Conservation (phyloP, 2,113 vertebrate species). For the Suricata suricatta region DNA sequence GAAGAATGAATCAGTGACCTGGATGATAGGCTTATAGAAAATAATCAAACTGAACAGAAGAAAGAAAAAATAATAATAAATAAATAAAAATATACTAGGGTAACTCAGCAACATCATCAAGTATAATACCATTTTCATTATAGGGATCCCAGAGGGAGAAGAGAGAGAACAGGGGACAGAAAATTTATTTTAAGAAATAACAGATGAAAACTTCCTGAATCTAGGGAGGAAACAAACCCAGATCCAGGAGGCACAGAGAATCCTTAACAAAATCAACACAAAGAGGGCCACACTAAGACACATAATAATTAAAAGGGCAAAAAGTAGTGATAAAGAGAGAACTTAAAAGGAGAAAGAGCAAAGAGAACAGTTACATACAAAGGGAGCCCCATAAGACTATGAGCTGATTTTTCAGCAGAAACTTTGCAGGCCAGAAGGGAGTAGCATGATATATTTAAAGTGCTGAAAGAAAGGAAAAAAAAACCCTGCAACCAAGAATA, state of each 20-base stretch:
- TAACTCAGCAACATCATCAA: background rate
- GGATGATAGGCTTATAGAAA: background rate
- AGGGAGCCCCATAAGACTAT: background rate
- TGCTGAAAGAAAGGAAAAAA: background rate
- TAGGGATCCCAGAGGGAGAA: background rate
- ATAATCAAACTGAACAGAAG: background rate
- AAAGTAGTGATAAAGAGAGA: background rate
- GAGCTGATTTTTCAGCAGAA: background rate
- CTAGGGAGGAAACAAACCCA: background rate
- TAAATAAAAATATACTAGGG: background rate
- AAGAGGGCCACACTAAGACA: background rate
- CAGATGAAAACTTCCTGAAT: background rate
- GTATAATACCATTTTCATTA: background rate
- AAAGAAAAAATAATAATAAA: background rate
- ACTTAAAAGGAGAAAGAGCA: background rate
- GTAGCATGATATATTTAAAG: background rate
- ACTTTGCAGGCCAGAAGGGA: background rate
- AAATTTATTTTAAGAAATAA: background rate
- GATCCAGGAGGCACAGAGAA: background rate
- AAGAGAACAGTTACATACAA: background rate
- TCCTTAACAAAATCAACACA: background rate
- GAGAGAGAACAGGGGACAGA: background rate
- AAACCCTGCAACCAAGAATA: background rate
- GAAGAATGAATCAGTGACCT: background rate
- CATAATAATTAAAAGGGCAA: background rate